Evolutionary conservation across 1,140 invertebrate genomes (phyloP).

Genomic region (Ditylenchus dipsaci): DNA sequence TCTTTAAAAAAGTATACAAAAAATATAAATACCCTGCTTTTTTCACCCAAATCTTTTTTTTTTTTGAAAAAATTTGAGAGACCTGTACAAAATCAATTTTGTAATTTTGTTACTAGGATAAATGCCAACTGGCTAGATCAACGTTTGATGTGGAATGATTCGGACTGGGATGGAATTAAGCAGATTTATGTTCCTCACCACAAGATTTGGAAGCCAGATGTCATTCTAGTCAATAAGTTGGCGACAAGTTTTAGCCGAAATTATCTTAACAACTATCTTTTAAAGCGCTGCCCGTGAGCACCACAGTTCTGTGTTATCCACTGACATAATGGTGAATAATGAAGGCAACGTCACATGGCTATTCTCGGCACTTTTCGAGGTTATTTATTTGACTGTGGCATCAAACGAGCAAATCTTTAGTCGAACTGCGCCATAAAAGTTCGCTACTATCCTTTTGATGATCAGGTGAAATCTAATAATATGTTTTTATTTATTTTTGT

Average conservation of each 20-base stretch:
- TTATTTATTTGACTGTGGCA: no score
- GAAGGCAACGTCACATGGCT: conserved; percentile 63
- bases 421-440: conserved; percentile 62
- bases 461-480: conserved; percentile 61
- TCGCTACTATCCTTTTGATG: conserved; percentile 63
- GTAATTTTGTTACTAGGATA: no score
- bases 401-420: conserved; percentile 32
- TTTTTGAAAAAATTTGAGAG: no score
- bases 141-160: conserved; percentile 49
- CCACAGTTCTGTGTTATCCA: conserved; percentile 14
- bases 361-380: conserved; percentile 61
- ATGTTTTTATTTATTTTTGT: conserved; percentile 9
- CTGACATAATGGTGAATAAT: conserved; percentile 46
- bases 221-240: conserved; percentile 52
- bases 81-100: no score
- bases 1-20: no score
- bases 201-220: conserved; percentile 51
- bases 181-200: conserved; percentile 52
- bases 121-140: conserved; percentile 55
- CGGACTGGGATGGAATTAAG: conserved; percentile 53
- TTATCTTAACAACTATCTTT: neutral
- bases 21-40: no score
- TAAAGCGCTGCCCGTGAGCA: neutral
- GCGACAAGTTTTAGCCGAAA: conserved; percentile 8
- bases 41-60: no score